Evolutionary conservation across 1,140 invertebrate genomes (phyloP), one percentile per base, ranked within the genome.

Genomic region (Charaxes varanes): DNA sequence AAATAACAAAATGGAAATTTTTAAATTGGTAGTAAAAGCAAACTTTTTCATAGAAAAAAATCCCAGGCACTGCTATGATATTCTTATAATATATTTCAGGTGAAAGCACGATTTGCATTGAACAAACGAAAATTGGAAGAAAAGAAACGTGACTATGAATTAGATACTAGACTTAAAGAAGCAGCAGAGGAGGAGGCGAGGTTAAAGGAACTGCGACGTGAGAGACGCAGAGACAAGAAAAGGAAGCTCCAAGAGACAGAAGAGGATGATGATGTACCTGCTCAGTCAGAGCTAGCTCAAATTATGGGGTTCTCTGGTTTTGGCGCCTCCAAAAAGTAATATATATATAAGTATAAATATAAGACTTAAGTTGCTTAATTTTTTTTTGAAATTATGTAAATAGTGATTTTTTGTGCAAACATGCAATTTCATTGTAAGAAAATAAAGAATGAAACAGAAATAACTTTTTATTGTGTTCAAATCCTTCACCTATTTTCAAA

Each of bases 301-400:
- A 91, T 99, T 23, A 99, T 99, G 98, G 97, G 98, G 8, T 99
- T 99, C 78, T 94, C 93, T 6, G 97, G 96, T 1, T 99, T 99
- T 87, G 95, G 96, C 1, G 90, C 92, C 1, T 92, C 93, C 11
- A 98, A 98, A 74, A 96, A 95, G 56, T 78, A 55, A 30, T 17
- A 8, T 8, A 33, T 10, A 13, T 24, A 13, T 38, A 33, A 13
- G 28, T 1, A 32, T 13, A 18, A 32, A 16, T 12, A 30, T 14
- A 7, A 24, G 2, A 24, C 3, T 6, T 11, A 24, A 6, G 12
- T 24, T 24, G 12, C 6, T 24, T 3, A 11, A 11, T 6, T 24
- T 4, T 24, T 24, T 11, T 2, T 10, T 26, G 10, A n/a, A 3
- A 26, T 4, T 11, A 6, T 26, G 21, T 3, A 23, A 12, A 19